phyloP scores from a whole-genome alignment of 2,797 vertebrate species.

The Lagodon rhomboides region DNA sequence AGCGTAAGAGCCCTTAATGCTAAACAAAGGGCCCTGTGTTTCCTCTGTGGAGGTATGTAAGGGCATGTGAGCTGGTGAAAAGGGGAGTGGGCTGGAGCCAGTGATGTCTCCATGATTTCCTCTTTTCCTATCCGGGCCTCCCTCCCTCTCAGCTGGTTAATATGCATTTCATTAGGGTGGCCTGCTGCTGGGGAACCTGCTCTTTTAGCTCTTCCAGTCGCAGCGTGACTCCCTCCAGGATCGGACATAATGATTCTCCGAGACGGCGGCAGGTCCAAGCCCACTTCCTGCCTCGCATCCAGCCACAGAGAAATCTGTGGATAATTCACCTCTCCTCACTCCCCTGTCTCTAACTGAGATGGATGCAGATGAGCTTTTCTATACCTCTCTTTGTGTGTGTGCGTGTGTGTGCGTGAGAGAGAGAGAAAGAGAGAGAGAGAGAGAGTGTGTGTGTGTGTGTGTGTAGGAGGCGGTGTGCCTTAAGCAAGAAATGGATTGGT shows the following conservation, averaged over 20 bases:
- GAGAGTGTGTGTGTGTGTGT: constrained; percentile 1
- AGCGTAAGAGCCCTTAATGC: constrained; percentile 61
- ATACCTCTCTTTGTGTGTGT: constrained; percentile 45
- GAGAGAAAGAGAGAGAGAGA: too few species aligned
- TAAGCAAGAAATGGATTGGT: constrained; percentile 76
- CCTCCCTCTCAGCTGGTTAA: constrained; percentile 59
- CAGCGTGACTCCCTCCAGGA: constrained; percentile 54
- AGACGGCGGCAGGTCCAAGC: constrained; percentile 72
- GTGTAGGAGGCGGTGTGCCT: constrained; percentile 61
- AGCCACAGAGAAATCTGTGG: constrained; percentile 57
- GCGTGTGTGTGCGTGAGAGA: constrained; percentile 25
- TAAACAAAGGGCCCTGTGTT: constrained; percentile 66
- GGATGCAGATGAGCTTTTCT: constrained; percentile 75
- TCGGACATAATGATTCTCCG: constrained; percentile 59
- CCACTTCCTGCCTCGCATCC: constrained; percentile 59
- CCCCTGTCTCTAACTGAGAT: constrained; percentile 75
- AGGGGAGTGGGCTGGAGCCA: constrained; percentile 48
- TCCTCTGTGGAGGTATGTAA: constrained; percentile 59
- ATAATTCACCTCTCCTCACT: constrained; percentile 67
- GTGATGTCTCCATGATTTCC: constrained; percentile 53
- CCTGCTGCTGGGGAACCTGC: constrained; percentile 52
- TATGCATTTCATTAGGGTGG: constrained; percentile 75
- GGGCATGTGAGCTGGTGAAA: constrained; percentile 48
- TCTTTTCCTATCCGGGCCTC: constrained; percentile 15
- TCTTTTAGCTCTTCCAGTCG: constrained; percentile 59